phyloP scores from a whole-genome alignment of 2,888 invertebrate species.

The Lochmaea crataegi region DNA sequence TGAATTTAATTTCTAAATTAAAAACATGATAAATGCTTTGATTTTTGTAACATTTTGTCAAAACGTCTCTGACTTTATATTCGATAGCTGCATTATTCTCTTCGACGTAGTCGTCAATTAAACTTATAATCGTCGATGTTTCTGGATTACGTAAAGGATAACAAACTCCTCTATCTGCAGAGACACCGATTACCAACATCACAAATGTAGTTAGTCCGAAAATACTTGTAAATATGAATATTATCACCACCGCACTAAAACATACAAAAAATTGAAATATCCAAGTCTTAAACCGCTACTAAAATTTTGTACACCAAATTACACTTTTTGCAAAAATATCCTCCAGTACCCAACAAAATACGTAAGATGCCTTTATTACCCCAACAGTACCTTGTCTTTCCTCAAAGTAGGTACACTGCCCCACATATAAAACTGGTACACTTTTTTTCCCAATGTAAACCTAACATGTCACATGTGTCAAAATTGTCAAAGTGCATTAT shows the following conservation, averaged over 20 bases:
- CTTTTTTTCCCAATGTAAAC: too few relatives aligned
- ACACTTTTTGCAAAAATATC: too few relatives aligned
- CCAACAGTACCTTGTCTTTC: too few relatives aligned
- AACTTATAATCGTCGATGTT: slow-evolving; percentile 46
- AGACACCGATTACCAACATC: slow-evolving; percentile 77
- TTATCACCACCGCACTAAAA: slow-evolving; percentile 69
- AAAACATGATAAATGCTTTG: slow-evolving; percentile 69
- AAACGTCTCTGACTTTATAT: slow-evolving; percentile 68
- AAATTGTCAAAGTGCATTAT: too few relatives aligned
- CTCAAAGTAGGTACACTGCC: too few relatives aligned
- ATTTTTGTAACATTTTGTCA: slow-evolving; percentile 78
- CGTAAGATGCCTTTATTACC: too few relatives aligned
- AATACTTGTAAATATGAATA: slow-evolving; percentile 79
- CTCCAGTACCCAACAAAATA: too few relatives aligned
- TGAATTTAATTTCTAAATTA: slow-evolving; percentile 47
- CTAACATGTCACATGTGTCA: too few relatives aligned
- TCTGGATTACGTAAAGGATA: slow-evolving; percentile 75
- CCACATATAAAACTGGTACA: too few relatives aligned
- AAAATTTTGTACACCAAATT: too few relatives aligned
- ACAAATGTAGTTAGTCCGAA: slow-evolving; percentile 74
- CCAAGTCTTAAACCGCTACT: too few relatives aligned
- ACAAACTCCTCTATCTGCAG: slow-evolving; percentile 77
- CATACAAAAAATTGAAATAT: background rate
- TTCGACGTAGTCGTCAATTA: slow-evolving; percentile 40
- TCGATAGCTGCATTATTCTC: slow-evolving; percentile 51